Percentiles rank a stretch among this genome's conserved stretches.
phyloP scores from a whole-genome alignment of 2,888 invertebrate species.

The Vesta saturnalis region DNA sequence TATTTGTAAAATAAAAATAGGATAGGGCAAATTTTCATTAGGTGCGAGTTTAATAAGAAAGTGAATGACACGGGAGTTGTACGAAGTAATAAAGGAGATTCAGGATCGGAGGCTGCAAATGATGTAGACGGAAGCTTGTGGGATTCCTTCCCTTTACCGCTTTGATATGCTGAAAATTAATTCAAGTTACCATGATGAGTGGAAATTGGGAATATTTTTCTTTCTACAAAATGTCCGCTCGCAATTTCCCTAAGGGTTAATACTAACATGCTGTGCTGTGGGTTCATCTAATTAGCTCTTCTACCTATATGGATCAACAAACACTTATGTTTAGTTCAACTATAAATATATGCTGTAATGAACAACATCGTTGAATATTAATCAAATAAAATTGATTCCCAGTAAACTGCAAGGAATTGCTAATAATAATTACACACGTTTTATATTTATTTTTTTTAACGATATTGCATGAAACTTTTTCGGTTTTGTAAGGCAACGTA shows the following conservation, averaged over 20 bases:
- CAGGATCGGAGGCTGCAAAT: slow-evolving; percentile 43
- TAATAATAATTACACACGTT: no score
- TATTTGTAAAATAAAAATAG: slow-evolving; percentile 18
- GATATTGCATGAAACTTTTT: no score
- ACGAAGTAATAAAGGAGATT: slow-evolving; percentile 44
- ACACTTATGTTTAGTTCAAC: slow-evolving; percentile 52
- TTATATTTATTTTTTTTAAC: no score
- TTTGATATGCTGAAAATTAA: slow-evolving; percentile 52
- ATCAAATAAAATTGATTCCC: background rate
- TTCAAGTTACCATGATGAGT: slow-evolving; percentile 53
- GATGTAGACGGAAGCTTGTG: slow-evolving; percentile 45
- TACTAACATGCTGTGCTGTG: slow-evolving; percentile 51
- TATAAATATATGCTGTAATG: slow-evolving; percentile 26
- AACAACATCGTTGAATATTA: slow-evolving; percentile 27
- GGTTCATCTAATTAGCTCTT: slow-evolving; percentile 38
- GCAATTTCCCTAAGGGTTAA: slow-evolving; percentile 57
- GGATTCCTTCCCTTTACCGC: slow-evolving; percentile 42
- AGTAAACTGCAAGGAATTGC: no score
- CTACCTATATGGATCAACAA: slow-evolving; percentile 38
- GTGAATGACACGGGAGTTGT: slow-evolving; percentile 40
- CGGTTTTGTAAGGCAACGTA: no score
- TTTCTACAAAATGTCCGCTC: slow-evolving; percentile 55
- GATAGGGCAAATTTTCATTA: slow-evolving; percentile 41
- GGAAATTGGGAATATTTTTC: slow-evolving; percentile 56
- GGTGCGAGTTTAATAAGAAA: slow-evolving; percentile 41